Base-by-base conservation (phyloP, 1,140 invertebrate species). In the Drosophila arawakana region DNA sequence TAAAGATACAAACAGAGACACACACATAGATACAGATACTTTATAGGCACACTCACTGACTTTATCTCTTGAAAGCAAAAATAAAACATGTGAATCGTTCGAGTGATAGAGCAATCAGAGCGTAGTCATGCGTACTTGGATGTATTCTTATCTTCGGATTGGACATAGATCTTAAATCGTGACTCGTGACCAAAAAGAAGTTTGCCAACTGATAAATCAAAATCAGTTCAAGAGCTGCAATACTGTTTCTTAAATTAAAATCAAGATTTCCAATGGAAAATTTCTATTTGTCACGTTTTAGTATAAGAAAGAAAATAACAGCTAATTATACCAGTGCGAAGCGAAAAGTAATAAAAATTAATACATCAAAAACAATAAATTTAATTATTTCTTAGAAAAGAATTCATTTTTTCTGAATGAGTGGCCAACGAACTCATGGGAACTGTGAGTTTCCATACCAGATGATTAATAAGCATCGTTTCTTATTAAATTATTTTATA, bases 141-240 rank as follows among this genome's bases (percentile, higher is more conserved):
- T 73, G 71, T 69, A 47, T 55, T 59, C 58, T 74, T 74, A 74
- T 74, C 72, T 74, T 7, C 43, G 44, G 66, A 69, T 74, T 74
- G 72, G 44, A 57, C 58, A 70, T 57, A 70, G 43, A 74, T 74
- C 66, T 74, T 37, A 25, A 74, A 74, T 57, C 43, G 59, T 57
- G 15, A 2, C 49, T 49, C 69, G 69, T 72, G 61, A 65, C 69
- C 25, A 30, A 25, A 65, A 60, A 44, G 7, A 25, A 44, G 46
- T 30, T 25, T 57, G 55, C 34, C 41, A 39, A 41, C 59, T 63
- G 68, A 71, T 71, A 47, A 71, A 63, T 63, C 49, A 50, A 50
- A 59, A 41, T 41, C 25, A 30, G 30, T 43, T 44, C 37, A 60
- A 44, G 58, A 34, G 39, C 18, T 37, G 25, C 11, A 21, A 10